Evolutionary conservation across 2,113 vertebrate species (phyloP).

Genomic region (Neotragus moschatus): DNA sequence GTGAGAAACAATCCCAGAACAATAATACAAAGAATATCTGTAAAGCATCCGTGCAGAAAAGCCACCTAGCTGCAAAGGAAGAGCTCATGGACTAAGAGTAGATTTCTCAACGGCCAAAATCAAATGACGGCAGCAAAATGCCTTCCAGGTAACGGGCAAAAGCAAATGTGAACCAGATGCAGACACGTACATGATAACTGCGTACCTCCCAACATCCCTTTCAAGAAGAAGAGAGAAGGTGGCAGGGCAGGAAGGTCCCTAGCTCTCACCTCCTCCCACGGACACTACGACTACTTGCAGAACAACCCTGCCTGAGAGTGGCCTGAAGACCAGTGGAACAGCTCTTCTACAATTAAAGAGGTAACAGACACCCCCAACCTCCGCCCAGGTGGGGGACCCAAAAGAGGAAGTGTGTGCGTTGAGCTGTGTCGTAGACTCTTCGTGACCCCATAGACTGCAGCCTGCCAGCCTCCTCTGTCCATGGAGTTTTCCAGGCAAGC

Average conservation of each 20-base stretch:
- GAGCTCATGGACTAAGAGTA: background rate
- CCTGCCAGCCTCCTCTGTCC: background rate
- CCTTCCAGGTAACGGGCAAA: background rate
- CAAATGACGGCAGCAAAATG: background rate
- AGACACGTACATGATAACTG: background rate
- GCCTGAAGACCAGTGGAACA: background rate
- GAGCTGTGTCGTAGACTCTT: rapidly evolving
- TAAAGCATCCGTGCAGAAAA: background rate
- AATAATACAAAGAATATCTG: background rate
- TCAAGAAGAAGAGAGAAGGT: background rate
- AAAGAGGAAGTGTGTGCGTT: background rate
- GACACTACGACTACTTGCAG: rapidly evolving
- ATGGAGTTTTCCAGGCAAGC: background rate
- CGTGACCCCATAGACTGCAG: background rate
- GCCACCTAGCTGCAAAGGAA: background rate
- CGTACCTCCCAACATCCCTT: background rate
- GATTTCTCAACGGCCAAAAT: background rate
- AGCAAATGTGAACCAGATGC: background rate
- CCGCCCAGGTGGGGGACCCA: background rate
- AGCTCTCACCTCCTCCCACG: background rate
- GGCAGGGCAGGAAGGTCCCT: background rate
- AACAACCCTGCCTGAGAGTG: background rate
- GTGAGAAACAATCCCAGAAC: background rate
- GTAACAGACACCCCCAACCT: background rate
- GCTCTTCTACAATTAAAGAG: background rate